These are phyloP conservation scores for Xyrauchen texanus DNA, from an alignment of 2,113 vertebrate genomes.

Conservation along the genomic window DNA sequence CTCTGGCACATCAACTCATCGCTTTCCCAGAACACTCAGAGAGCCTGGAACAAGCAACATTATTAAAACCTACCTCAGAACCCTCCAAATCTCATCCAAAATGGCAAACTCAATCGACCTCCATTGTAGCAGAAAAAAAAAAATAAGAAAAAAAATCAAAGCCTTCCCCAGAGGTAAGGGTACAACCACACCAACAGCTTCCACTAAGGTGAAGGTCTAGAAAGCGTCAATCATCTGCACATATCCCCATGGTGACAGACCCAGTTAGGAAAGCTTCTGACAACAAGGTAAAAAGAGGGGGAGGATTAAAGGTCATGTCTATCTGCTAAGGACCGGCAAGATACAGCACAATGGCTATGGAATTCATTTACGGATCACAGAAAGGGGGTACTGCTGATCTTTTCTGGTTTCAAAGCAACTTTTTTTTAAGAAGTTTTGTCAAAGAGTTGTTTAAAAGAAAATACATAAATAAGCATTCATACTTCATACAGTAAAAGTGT, in stretches of 20 bases:
- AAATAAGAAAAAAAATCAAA: constrained; percentile 64
- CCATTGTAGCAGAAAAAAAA: constrained; percentile 66
- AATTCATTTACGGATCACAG: constrained; percentile 66
- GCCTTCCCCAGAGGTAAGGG: constrained; percentile 63
- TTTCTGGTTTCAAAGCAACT: neutral
- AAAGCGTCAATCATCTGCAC: constrained; percentile 72
- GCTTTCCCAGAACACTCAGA: constrained; percentile 36
- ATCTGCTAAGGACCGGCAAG: constrained; percentile 74
- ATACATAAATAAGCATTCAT: too few relatives aligned
- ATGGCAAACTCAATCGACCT: constrained; percentile 67
- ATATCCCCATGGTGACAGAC: constrained; percentile 73
- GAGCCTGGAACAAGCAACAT: constrained; percentile 54
- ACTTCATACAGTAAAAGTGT: too few relatives aligned
- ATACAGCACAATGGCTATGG: constrained; percentile 71
- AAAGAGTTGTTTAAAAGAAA: too few relatives aligned
- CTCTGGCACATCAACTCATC: constrained; percentile 63
- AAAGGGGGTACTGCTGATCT: constrained; percentile 31
- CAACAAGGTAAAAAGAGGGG: constrained; percentile 69
- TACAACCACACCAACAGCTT: constrained; percentile 56
- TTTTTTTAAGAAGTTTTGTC: neutral
- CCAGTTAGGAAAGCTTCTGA: constrained; percentile 77
- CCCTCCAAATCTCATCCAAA: constrained; percentile 62
- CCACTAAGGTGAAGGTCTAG: constrained; percentile 64
- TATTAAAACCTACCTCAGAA: constrained; percentile 71
- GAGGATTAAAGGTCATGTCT: constrained; percentile 78